phyloP scores from a whole-genome alignment of 1,140 invertebrate genomes.

The Pseudomyrmex dendroicus region DNA sequence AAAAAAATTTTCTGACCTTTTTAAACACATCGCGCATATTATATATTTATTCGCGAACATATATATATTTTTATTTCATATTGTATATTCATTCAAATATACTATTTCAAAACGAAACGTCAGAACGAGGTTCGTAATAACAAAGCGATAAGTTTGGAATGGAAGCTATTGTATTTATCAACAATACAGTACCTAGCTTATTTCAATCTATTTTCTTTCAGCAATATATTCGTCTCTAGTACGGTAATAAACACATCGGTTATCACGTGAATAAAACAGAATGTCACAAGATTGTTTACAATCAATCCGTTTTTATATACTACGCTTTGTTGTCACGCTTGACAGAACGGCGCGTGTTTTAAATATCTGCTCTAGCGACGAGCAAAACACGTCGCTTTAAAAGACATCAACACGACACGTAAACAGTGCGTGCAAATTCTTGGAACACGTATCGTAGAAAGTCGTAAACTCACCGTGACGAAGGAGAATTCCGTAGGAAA shows the following conservation, averaged over 20 bases:
- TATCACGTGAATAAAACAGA: background rate
- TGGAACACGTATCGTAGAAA: background rate
- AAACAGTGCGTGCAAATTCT: background rate
- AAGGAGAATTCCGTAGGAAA: background rate
- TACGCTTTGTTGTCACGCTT: conserved; percentile 2
- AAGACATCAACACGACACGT: too few relatives aligned
- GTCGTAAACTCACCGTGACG: conserved; percentile 31
- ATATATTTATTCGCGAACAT: too few relatives aligned
- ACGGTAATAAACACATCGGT: background rate
- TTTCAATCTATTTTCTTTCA: background rate
- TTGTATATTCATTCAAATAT: too few relatives aligned
- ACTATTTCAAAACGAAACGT: too few relatives aligned
- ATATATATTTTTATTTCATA: too few relatives aligned
- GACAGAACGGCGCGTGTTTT: conserved; percentile 12
- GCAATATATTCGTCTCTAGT: background rate
- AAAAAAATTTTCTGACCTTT: too few relatives aligned
- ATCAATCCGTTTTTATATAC: conserved; percentile 15
- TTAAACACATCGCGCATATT: too few relatives aligned
- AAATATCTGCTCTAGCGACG: background rate
- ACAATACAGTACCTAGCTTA: background rate
- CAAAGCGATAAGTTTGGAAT: too few relatives aligned
- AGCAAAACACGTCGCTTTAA: background rate
- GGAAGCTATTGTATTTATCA: background rate
- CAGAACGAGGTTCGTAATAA: too few relatives aligned
- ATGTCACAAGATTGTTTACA: conserved; percentile 30